Evolutionary conservation across 2,797 vertebrate species (phyloP).

Genomic region (Macropodus opercularis): DNA sequence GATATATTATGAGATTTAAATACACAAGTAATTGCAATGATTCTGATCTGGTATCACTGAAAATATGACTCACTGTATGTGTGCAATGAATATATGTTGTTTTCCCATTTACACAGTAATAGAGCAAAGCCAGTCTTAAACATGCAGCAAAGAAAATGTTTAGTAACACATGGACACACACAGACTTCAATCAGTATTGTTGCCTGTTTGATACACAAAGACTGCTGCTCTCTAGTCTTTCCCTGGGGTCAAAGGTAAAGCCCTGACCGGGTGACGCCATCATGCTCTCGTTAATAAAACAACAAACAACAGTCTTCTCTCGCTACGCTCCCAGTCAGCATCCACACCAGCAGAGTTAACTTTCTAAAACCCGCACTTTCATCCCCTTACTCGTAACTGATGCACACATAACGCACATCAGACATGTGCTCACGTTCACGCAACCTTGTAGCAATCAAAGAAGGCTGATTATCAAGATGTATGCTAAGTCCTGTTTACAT

Average conservation of each 20-base stretch:
- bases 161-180: slow-evolving; percentile 36
- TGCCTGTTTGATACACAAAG: slow-evolving; percentile 53
- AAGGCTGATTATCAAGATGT: slow-evolving; percentile 13
- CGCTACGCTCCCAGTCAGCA: slow-evolving; percentile 52
- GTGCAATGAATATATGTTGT: slow-evolving; percentile 4
- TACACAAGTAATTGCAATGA: neutral
- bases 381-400: slow-evolving; percentile 49
- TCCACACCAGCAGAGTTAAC: slow-evolving; percentile 44
- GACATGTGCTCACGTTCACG: slow-evolving; percentile 9
- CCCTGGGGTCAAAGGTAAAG: slow-evolving; percentile 76
- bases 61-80: too few species aligned
- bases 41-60: slow-evolving; percentile 9
- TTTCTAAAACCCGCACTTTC: slow-evolving; percentile 43
- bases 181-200: slow-evolving; percentile 54
- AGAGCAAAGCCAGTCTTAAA: slow-evolving; percentile 6
- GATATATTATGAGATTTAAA: slow-evolving; percentile 3
- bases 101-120: neutral
- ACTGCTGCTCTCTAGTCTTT: slow-evolving; percentile 52
- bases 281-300: slow-evolving; percentile 82
- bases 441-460: slow-evolving; percentile 11
- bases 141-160: slow-evolving; percentile 17
- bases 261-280: slow-evolving; percentile 74
- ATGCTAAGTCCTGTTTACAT: slow-evolving; percentile 32
- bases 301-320: slow-evolving; percentile 79
- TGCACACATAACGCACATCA: slow-evolving; percentile 2